A percentile compares a stretch with the other conserved stretches of the same genome.
phyloP scores from a whole-genome alignment of 2,888 invertebrate genomes.

The Noctua fimbriata region DNA sequence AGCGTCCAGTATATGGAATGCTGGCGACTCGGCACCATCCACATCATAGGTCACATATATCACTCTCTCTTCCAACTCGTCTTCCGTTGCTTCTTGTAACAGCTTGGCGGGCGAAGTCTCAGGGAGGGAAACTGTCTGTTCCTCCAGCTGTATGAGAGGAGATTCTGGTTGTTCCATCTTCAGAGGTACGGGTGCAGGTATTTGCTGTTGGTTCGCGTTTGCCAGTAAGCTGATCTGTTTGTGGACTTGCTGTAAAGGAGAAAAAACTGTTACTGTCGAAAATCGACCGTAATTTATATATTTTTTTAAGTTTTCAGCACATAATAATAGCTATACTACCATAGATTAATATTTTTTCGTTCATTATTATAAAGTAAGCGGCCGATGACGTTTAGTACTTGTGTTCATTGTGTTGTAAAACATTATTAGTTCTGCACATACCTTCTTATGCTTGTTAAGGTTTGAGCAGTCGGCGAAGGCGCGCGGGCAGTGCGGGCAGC shows the following conservation, averaged over 20 bases:
- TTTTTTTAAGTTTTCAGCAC: no score
- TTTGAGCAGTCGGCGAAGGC: conserved; percentile 95
- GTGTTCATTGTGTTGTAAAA: neutral
- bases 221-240: conserved; percentile 83
- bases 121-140: conserved; percentile 49
- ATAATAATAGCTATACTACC: no score
- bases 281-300: no score
- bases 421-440: conserved; percentile 57
- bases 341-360: no score
- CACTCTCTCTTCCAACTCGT: conserved; percentile 77
- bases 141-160: conserved; percentile 37
- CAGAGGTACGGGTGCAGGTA: conserved; percentile 12
- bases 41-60: conserved; percentile 87
- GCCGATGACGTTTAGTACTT: neutral
- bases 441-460: conserved; percentile 92
- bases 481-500: conserved; percentile 93
- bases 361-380: neutral
- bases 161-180: conserved; percentile 19
- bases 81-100: conserved; percentile 58
- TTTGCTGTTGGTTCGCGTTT: conserved; percentile 58
- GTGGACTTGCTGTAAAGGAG: conserved; percentile 74
- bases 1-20: conserved; percentile 78
- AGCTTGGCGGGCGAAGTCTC: conserved; percentile 40
- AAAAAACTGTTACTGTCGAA: neutral
- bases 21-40: conserved; percentile 73